These are phyloP conservation scores for Thermophis baileyi DNA, from an alignment of 2,113 vertebrate species.

Conservation along the genomic window DNA sequence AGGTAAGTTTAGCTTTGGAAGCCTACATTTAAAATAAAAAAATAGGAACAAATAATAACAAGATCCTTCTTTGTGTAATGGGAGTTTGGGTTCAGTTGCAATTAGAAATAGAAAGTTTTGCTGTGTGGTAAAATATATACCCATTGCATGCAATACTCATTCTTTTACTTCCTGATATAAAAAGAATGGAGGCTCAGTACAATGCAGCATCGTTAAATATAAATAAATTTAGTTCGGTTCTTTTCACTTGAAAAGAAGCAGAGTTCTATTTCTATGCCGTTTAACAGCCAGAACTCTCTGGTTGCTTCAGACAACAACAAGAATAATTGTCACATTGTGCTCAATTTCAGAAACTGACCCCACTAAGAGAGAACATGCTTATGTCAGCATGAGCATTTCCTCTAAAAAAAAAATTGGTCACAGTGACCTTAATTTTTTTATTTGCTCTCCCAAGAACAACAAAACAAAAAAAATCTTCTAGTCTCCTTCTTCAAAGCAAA, in stretches of 20 bases:
- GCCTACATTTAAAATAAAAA: not conserved
- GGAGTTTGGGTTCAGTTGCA: not conserved
- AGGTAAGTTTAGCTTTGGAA: not conserved
- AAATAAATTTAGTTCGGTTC: not conserved
- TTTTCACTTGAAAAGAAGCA: not conserved
- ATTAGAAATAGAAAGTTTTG: not conserved
- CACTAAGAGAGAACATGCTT: not conserved
- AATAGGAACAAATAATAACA: not conserved
- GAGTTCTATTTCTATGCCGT: not conserved
- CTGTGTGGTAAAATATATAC: not conserved
- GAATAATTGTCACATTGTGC: constrained; percentile 23
- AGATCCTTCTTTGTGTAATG: too few species aligned
- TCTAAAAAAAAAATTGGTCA: constrained; percentile 21
- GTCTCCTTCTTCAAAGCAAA: constrained; percentile 41
- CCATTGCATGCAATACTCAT: not conserved
- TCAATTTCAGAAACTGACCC: constrained; percentile 23
- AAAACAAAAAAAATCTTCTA: constrained; percentile 51
- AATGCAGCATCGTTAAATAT: not conserved
- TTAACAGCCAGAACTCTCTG: not conserved
- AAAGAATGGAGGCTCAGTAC: not conserved
- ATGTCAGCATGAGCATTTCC: not conserved
- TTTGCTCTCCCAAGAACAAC: constrained; percentile 51
- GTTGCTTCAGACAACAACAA: not conserved
- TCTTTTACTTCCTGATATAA: not conserved
- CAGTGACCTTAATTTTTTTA: constrained; percentile 60